Base-by-base conservation (phyloP, 30 jellyfish, hydroid and myxozoan genomes). In the Mastigias papua region DNA sequence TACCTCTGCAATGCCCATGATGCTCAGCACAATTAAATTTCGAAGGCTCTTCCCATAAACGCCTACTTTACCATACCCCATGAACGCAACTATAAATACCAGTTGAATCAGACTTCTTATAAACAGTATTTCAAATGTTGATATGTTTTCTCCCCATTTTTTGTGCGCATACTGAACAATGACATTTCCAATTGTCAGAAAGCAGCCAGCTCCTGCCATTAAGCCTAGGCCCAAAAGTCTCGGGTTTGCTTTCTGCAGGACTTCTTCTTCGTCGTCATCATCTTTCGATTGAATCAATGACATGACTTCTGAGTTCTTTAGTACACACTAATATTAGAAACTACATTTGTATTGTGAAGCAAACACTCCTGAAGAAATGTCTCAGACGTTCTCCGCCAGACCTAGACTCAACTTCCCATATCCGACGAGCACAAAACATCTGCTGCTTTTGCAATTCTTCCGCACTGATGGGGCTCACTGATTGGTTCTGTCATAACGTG, bases 121-220 rank as follows among this genome's bases (percentile, higher is more conserved):
- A 37, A 93, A 89, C 49, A 93, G 88, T 21, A 93, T 81, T 78
- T 93, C 96, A 76, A 88, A 93, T 20, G 98, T 69, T 20, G 97
- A 86, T n/a, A 90, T 81, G 19, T 30, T 26, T 62, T 29, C 46
- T 20, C 50, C 90, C 84, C 93, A 71, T 60, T 63, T 61, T 63
- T 75, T 88, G 74, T 73, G 93, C 57, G 86, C 73, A 77, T 35
- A 93, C 48, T 93, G 98, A 15, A 89, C 97, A 48, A 93, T 37
- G 49, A 80, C 94, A 64, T 93, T 93, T 30, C 98, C 98, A 62
- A 93, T 58, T 17, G 98, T 93, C 28, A 93, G 84, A 70, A 93
- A 93, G 49, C 91, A 85, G 69, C 98, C 98, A 86, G 97, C 98
- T 20, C 96, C 97, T 1, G 98, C 98, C 98, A 93, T 93, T 61